Evolutionary conservation across 2,113 vertebrate genomes (phyloP).

Genomic region (Zosterops borbonicus): DNA sequence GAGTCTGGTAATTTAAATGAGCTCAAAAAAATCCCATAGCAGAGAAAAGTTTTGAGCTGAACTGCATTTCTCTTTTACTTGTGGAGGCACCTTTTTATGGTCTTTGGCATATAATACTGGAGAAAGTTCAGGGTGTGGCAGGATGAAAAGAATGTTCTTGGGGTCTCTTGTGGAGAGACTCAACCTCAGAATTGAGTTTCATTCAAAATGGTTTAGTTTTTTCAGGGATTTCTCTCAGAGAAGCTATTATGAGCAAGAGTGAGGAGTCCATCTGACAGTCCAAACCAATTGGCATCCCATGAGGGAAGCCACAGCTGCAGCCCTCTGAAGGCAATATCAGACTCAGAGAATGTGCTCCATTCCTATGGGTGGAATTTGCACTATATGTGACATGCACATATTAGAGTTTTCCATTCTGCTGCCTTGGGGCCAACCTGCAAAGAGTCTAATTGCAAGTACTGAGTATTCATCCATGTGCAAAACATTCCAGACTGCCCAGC

Average conservation of each 20-base stretch:
- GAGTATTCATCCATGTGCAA: not conserved
- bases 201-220: not conserved
- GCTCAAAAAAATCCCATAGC: not conserved
- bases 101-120: not conserved
- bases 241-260: not conserved
- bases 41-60: not conserved
- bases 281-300: not conserved
- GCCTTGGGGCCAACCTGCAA: not conserved
- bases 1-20: not conserved
- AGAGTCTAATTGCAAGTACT: not conserved
- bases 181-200: not conserved
- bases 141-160: not conserved
- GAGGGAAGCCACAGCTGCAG: not conserved
- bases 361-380: not conserved
- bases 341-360: not conserved
- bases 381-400: accelerated
- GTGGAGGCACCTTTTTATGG: not conserved
- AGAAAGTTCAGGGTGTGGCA: not conserved
- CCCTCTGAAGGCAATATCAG: not conserved
- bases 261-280: not conserved
- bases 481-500: not conserved
- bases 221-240: not conserved
- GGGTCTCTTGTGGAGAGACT: not conserved
- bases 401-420: not conserved
- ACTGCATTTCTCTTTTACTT: not conserved